Conservation (phyloP, 2,888 invertebrate species). For the Lasioglossum calceatum region DNA sequence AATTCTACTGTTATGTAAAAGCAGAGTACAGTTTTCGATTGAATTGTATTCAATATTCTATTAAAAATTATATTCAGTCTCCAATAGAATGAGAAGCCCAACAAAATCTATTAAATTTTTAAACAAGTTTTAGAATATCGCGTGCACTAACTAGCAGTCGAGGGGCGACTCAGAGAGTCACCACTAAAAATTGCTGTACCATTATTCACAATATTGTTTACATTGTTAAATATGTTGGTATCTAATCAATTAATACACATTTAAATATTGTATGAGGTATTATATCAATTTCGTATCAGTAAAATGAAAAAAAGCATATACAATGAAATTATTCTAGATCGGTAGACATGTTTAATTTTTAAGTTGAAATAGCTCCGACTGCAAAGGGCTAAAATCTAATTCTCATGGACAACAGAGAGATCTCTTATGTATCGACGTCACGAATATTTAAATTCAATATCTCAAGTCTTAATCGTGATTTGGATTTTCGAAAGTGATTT, state of each 20-base stretch:
- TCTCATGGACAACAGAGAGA: not conserved
- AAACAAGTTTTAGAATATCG: not conserved
- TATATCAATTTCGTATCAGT: too few species aligned
- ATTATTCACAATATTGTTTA: too few species aligned
- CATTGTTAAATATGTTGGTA: too few species aligned
- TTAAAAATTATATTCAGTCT: not conserved
- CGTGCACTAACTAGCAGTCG: not conserved
- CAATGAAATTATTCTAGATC: too few species aligned
- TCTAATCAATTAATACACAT: too few species aligned
- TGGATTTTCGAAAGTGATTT: not conserved
- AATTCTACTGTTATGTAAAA: not conserved
- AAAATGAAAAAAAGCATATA: too few species aligned
- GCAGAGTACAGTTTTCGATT: too few species aligned
- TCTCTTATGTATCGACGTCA: not conserved
- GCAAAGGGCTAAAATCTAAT: not conserved
- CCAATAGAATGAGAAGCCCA: not conserved
- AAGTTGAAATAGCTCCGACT: too few species aligned
- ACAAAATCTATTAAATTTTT: not conserved
- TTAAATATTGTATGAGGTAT: too few species aligned
- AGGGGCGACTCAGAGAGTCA: too few species aligned
- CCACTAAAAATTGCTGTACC: too few species aligned
- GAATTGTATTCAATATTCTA: not conserved
- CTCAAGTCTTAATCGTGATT: not conserved
- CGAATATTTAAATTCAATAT: not conserved
- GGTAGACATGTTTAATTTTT: too few species aligned